Base-by-base conservation (phyloP, 2,797 vertebrate genomes). In the Zalophus californianus region DNA sequence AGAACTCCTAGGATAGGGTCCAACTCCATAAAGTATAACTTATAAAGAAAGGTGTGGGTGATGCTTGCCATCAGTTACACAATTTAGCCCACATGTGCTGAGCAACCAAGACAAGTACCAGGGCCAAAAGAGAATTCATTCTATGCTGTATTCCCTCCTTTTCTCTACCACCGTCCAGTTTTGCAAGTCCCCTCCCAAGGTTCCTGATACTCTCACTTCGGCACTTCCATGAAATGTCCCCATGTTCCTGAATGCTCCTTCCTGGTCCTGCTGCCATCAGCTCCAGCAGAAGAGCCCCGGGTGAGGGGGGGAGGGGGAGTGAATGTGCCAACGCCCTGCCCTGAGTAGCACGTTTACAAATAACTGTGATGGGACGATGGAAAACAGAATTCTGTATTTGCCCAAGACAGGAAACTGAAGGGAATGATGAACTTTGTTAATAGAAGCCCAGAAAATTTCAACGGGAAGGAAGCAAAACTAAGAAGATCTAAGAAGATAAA, bases 401-500 rank as follows among this genome's bases (percentile, higher is more conserved):
- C n/a, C 72, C 21, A n/a, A 92, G 50, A 90, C 64, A 35, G 4
- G 72, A 60, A 10, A 38, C 23, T 48, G 87, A 90, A 75, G 52
- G 5, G 1, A 48, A 15, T 86, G 41, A 32, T 64, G 60, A 58
- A 27, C 27, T 35, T 44, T 44, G 9, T 44, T 15, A n/a, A 60
- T 6, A 80, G 73, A 86, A 80, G 62, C 29, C 56, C 50, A 48
- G 86, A 72, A 86, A 86, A 70, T 84, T 35, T 90, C 32, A 75
- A 32, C 2, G 20, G 44, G 62, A 89, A 93, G 29, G 25, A 78
- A 18, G 60, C 64, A 21, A 18, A 62, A 54, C 35, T 44, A n/a
- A n/a, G 32, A 27, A 84, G 44, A 60, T 52, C 23, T 54, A 79
- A 68, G 58, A 97, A 88, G 44, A 84, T 64, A n/a, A 60, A 84